These are phyloP conservation scores for Dicyrtoma fusca DNA, from an alignment of 2,888 invertebrate species.

Conservation along the genomic window DNA sequence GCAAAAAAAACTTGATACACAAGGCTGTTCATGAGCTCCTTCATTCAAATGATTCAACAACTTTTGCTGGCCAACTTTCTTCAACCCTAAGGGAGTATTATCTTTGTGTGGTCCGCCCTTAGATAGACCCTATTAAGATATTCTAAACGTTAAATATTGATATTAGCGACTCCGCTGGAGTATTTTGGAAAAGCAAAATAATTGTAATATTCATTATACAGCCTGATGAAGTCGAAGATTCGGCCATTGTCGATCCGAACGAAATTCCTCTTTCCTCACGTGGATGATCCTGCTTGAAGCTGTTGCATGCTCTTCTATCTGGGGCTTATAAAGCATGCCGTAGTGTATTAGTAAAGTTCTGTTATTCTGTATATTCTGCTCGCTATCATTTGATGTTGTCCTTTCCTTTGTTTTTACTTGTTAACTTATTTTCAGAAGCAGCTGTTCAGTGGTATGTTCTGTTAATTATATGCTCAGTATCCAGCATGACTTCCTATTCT, in stretches of 20 bases:
- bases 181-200: background rate
- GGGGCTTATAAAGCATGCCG: background rate
- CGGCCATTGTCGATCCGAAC: conserved; percentile 11
- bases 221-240: conserved; percentile 29
- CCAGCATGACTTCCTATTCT: no score
- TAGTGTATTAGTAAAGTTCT: background rate
- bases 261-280: conserved; percentile 24
- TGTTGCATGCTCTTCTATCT: conserved; percentile 9
- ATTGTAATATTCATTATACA: conserved; percentile 11
- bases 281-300: conserved; percentile 10
- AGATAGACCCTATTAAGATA: no score
- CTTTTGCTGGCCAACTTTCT: conserved; percentile 2
- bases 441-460: no score
- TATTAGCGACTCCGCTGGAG: no score
- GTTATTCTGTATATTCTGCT: background rate
- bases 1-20: background rate
- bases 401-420: background rate
- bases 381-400: background rate
- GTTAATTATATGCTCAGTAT: no score
- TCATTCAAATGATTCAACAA: conserved; percentile 34
- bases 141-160: no score
- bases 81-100: background rate
- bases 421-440: no score
- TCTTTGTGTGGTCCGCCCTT: no score
- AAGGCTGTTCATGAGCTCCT: background rate